A percentile compares a stretch with the other conserved stretches of the same genome.
Conservation (phyloP, 2,797 vertebrate genomes). For the Kryptopterus vitreolus region DNA sequence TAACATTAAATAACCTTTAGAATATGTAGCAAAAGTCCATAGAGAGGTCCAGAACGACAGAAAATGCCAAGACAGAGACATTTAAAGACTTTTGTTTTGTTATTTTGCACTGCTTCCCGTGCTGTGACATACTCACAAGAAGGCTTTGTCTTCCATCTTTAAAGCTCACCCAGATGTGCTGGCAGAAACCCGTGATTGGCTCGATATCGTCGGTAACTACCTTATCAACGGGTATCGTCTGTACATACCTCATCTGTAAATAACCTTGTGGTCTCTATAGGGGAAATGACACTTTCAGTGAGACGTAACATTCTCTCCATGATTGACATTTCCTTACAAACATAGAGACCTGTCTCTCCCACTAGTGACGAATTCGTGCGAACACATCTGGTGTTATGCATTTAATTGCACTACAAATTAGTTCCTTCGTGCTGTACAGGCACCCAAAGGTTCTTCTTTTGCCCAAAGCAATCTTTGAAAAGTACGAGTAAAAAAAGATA, state of each 20-base stretch:
- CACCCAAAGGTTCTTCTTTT: too few species aligned
- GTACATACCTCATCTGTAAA: neutral
- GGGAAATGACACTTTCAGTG: too few species aligned
- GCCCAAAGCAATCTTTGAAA: too few species aligned
- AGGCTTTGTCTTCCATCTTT: neutral
- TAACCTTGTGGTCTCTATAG: too few species aligned
- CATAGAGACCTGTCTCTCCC: too few species aligned
- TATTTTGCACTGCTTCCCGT: neutral
- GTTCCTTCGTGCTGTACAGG: too few species aligned
- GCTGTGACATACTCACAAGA: neutral
- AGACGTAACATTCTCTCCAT: too few species aligned
- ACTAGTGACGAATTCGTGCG: too few species aligned
- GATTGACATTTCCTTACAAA: too few species aligned
- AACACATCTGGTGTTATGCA: too few species aligned
- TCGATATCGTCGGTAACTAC: neutral
- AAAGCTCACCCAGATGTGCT: neutral
- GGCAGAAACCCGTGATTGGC: neutral
- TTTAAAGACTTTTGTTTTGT: neutral
- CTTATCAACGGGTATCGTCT: neutral
- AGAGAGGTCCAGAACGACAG: neutral
- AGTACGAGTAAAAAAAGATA: too few species aligned
- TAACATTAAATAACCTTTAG: neutral
- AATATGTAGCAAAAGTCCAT: neutral
- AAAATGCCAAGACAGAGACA: neutral
- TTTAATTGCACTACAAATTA: too few species aligned